Evolutionary conservation across 2,797 vertebrate species (phyloP).

Genomic region (Melanotaenia trifasciata): DNA sequence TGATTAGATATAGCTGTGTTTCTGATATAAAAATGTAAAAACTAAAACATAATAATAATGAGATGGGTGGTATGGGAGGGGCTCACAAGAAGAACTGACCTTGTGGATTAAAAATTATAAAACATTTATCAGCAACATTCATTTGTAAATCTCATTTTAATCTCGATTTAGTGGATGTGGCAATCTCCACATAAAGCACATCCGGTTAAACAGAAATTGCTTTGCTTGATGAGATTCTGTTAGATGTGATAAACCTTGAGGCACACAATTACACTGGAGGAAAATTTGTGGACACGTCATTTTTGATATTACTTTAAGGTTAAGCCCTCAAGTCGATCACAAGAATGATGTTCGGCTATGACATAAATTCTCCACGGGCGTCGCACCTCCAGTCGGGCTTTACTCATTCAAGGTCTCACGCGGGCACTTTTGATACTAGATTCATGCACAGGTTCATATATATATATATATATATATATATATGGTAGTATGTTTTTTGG

Average conservation of each 20-base stretch:
- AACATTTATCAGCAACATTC: slow-evolving; percentile 61
- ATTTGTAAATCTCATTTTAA: slow-evolving; percentile 75
- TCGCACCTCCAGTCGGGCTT: slow-evolving; percentile 43
- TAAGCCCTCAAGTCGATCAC: slow-evolving; percentile 57
- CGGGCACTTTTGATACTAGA: slow-evolving; percentile 18
- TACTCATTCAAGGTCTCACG: slow-evolving; percentile 71
- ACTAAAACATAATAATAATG: slow-evolving; percentile 38
- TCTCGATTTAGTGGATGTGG: slow-evolving; percentile 67
- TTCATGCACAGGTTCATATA: slow-evolving; percentile 22
- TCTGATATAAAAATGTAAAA: slow-evolving; percentile 30
- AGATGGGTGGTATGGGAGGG: slow-evolving; percentile 23
- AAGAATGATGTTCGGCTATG: slow-evolving; percentile 54
- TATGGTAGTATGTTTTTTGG: slow-evolving; percentile 26
- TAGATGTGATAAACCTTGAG: slow-evolving; percentile 71
- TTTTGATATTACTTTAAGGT: slow-evolving; percentile 68
- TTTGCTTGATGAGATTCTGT: slow-evolving; percentile 66
- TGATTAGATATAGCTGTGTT: slow-evolving; percentile 29
- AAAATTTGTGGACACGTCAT: slow-evolving; percentile 64
- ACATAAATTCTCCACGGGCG: slow-evolving; percentile 60
- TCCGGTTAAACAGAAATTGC: slow-evolving; percentile 63
- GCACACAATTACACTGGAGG: slow-evolving; percentile 36
- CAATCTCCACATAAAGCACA: slow-evolving; percentile 67
- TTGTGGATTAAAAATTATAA: slow-evolving; percentile 73
- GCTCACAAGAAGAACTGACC: slow-evolving; percentile 43
- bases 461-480: slow-evolving; percentile 11